Conservation (phyloP, 1,140 invertebrate genomes). For the Saccostrea echinata region DNA sequence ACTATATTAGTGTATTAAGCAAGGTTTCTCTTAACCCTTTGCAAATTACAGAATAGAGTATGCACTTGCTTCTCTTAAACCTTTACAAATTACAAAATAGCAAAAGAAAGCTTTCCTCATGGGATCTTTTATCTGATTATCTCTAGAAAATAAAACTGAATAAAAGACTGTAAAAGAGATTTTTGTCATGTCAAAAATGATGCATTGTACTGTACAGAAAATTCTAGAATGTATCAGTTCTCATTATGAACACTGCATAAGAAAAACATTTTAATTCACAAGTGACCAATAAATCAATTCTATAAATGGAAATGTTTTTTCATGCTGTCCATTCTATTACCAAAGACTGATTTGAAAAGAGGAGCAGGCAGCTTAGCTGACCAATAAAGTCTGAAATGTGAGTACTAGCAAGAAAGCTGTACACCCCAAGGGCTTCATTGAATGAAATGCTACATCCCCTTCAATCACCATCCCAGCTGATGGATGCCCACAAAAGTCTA, state of each 20-base stretch:
- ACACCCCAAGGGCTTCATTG: not conserved
- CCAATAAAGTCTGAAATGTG: not conserved
- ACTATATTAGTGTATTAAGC: no score
- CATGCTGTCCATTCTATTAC: not conserved
- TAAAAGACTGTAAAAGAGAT: no score
- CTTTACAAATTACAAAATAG: no score
- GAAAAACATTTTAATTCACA: not conserved
- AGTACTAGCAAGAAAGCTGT: not conserved
- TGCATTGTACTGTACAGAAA: not conserved
- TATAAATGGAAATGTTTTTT: not conserved
- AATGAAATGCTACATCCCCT: not conserved
- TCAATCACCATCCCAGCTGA: not conserved
- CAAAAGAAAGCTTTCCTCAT: no score
- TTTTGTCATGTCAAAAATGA: no score
- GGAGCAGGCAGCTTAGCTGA: not conserved
- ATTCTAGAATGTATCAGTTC: not conserved
- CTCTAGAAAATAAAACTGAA: no score
- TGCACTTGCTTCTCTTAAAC: no score
- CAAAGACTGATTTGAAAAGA: not conserved
- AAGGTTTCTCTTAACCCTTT: no score
- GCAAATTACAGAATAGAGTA: no score
- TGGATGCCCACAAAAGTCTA: not conserved
- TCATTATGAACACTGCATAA: not conserved
- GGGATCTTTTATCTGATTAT: no score
- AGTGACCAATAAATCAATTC: slow-evolving; percentile 10